Base-by-base conservation (phyloP, 1,140 invertebrate species). In the Macrobrachium nipponense region DNA sequence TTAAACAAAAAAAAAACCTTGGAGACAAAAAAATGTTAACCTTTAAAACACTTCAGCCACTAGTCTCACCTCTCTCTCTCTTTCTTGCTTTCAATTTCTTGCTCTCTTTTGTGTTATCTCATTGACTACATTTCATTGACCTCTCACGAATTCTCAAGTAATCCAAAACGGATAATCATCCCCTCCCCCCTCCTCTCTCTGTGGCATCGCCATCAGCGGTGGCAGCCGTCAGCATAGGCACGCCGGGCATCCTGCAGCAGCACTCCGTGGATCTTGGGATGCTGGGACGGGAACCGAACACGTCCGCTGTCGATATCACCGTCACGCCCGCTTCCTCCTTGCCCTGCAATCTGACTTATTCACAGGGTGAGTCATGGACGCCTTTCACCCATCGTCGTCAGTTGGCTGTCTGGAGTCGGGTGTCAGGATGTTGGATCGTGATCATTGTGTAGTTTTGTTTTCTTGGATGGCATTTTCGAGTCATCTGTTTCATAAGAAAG, bases 201-300 rank as follows among this genome's bases (percentile, higher is more conserved):
- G 20, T 36, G 59, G 17, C 60, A 23, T 15, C n/a, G 5, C 20
- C 23, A 27, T 75, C 14, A 75, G 51, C 18, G 11, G 23, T 61
- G 5, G 68, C 23, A 43, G 68, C 58, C 58, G 75, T 68, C 18
- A 75, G 70, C 68, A 58, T 82, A 14, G 80, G 80, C 6, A 75
- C 80, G 14, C 77, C 68, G 20, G 84, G 84, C 12, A 86, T 86
- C 66, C 44, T 86, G 2, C 84, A 86, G n/a, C 86, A 87, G 17
- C 86, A 87, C 64, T 87, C 86, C 11, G 86, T 87, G 76, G 86
- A 87, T 75, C 81, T 89, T 17, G 89, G 89, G 17, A 89, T 89
- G 87, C 88, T 89, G 36, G 88, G 84, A 4, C 59, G 82, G 17
- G 84, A 88, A 23, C 77, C 81, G 3, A n/a, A 64, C 59, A 70